Base-by-base conservation (phyloP, 53 echinoderm and acorn worm genomes). In the Holothuria leucospilota region DNA sequence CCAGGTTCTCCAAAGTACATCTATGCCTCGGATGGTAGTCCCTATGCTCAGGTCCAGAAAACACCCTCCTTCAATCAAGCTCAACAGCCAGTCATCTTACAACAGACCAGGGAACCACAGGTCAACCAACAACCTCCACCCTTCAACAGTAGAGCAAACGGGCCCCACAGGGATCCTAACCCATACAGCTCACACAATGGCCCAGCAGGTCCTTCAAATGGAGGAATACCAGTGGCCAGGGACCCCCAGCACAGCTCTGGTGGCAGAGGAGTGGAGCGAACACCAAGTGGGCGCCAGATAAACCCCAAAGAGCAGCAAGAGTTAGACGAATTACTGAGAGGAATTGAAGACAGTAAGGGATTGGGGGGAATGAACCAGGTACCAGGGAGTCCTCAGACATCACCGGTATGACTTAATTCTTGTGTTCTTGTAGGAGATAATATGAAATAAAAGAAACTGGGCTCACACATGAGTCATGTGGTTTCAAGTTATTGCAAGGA, bases 31-130 rank as follows among this genome's bases (percentile, higher is more conserved):
- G 99, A 99, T 70, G 99, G 99, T 29, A 95, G 95, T 78, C 89
- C 95, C 25, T 99, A 99, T 66, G 99, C 99, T 13, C 93, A 95
- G 90, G 95, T 99, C 66, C 90, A 95, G 88, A 99, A 99, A 63
- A 89, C 91, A 0, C 96, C 95, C 26, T 91, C 93, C 29, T 80
- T 80, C 61, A 61, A 38, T 18, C 61, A 20, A 20, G 13, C 62
- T 5, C 29, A 60, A 13, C 69, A 82, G 51, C 92, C 94, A 21
- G 5, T 87, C 39, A 81, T 87, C 42, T 75, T 91, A 40, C 83
- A 12, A 39, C 78, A 29, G 21, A 62, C 79, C 8, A 60, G 41
- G 10, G n/a, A n/a, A 63, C 87, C 34, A 23, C 68, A 59, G 34
- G 66, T 24, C 29, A 64, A 66, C 34, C 84, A 51, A 29, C 67